phyloP scores from a whole-genome alignment of 2,888 invertebrate species.

The Andrena hattorfiana region DNA sequence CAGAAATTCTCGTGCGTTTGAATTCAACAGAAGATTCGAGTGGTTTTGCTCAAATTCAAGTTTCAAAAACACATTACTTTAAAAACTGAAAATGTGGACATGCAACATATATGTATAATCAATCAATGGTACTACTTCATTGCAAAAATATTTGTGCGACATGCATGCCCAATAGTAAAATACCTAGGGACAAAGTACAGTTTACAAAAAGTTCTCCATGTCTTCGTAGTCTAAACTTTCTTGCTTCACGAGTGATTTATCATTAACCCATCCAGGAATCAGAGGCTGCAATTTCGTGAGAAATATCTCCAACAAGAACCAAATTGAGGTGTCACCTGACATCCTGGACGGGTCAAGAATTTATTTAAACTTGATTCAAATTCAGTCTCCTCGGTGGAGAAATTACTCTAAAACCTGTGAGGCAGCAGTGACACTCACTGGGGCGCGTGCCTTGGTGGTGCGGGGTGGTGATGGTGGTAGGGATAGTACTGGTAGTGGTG shows the following conservation, averaged over 20 bases:
- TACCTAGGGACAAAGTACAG: not conserved
- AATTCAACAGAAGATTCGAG: not conserved
- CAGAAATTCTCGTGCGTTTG: not conserved
- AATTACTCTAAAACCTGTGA: conserved; percentile 78
- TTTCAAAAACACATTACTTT: not conserved
- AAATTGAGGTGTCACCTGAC: not conserved
- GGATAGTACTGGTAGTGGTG: conserved; percentile 89
- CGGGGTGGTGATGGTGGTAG: conserved; percentile 87
- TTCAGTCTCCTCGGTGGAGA: conserved; percentile 14
- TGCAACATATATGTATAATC: conserved; percentile 31
- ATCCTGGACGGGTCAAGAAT: conserved; percentile 22
- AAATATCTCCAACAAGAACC: not conserved
- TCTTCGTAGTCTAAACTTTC: not conserved
- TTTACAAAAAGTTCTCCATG: not conserved
- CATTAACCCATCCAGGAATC: conserved; percentile 20
- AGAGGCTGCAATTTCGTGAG: not conserved
- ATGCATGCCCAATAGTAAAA: conserved; percentile 42
- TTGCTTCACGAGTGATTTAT: not conserved
- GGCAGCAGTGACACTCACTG: conserved; percentile 87
- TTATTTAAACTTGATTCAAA: not conserved
- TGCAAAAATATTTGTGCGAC: conserved; percentile 30
- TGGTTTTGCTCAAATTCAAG: not conserved
- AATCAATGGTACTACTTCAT: conserved; percentile 12
- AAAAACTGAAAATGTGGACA: conserved; percentile 32
- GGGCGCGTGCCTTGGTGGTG: conserved; percentile 86